Conservation (phyloP, 1,140 invertebrate species). For the Drosophila quadrilineata region DNA sequence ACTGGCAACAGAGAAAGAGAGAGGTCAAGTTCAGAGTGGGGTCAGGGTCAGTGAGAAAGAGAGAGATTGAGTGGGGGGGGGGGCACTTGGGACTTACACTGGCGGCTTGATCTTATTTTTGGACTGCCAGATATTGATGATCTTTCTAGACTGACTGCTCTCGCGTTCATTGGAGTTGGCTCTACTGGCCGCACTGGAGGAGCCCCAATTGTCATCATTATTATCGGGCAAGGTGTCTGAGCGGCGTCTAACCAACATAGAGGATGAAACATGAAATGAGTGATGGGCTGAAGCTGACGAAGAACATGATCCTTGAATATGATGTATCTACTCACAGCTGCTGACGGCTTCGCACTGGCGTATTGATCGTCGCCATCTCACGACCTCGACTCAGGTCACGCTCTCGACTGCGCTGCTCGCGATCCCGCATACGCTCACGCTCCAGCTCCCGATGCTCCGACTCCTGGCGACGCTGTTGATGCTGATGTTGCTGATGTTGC, state of each 20-base stretch:
- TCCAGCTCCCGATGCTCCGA: conserved; percentile 46
- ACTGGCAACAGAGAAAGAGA: conserved; percentile 16
- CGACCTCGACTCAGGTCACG: conserved; percentile 58
- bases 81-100: conserved; percentile 50
- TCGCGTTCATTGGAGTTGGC: conserved; percentile 68
- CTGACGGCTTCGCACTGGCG: conserved; percentile 64
- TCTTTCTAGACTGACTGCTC: conserved; percentile 62
- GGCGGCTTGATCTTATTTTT: conserved; percentile 55
- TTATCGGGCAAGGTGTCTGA: conserved; percentile 51
- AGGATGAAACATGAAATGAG: conserved; percentile 19
- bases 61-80: not conserved
- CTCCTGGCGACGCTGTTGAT: conserved; percentile 32
- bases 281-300: conserved; percentile 13
- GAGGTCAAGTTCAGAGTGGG: not conserved
- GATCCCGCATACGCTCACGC: conserved; percentile 40
- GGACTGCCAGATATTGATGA: conserved; percentile 62
- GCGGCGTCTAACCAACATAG: conserved; percentile 37
- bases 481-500: conserved; percentile 34
- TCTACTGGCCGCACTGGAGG: conserved; percentile 70
- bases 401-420: conserved; percentile 62
- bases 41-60: not conserved
- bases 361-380: conserved; percentile 47
- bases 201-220: conserved; percentile 78
- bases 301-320: not conserved
- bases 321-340: conserved; percentile 59